Evolutionary conservation across 2,888 invertebrate species (phyloP).

Genomic region (Sthenelais limicola): DNA sequence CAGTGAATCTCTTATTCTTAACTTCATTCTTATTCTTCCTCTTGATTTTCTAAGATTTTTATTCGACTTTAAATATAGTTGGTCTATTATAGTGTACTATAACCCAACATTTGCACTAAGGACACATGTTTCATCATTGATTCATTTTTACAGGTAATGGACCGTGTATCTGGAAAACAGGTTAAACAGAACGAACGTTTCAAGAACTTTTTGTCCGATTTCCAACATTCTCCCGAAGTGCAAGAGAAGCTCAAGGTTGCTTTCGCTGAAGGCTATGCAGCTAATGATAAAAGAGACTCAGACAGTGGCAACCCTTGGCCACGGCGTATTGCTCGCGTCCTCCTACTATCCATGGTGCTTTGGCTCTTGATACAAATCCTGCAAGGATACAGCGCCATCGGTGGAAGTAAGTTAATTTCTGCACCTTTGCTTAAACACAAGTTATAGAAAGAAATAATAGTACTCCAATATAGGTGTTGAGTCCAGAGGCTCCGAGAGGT

Average conservation of each 20-base stretch:
- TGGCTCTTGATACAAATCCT: constrained; percentile 56
- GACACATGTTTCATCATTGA: too few relatives aligned
- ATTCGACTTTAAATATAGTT: too few relatives aligned
- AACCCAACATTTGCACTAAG: too few relatives aligned
- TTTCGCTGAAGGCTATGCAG: constrained; percentile 63
- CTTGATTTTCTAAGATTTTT: too few relatives aligned
- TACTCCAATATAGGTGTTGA: too few relatives aligned
- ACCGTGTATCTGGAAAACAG: not conserved
- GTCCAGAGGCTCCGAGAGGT: too few relatives aligned
- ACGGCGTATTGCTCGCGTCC: constrained; percentile 47
- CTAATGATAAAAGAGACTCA: constrained; percentile 51
- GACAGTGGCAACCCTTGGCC: constrained; percentile 46
- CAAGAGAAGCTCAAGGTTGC: constrained; percentile 53
- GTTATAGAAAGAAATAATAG: not conserved
- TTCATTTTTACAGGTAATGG: constrained; percentile 10
- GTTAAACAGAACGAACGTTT: constrained; percentile 43
- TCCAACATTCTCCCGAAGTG: constrained; percentile 23
- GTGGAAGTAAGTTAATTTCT: constrained; percentile 54
- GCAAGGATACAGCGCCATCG: constrained; percentile 56
- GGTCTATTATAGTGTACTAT: too few relatives aligned
- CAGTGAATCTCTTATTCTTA: too few relatives aligned
- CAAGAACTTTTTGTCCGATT: constrained; percentile 44
- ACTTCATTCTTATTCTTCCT: too few relatives aligned
- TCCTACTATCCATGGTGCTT: constrained; percentile 53
- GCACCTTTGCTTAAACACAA: not conserved